phyloP scores from a whole-genome alignment of 2,797 vertebrate genomes.

The Mormyrops attenuatus region DNA sequence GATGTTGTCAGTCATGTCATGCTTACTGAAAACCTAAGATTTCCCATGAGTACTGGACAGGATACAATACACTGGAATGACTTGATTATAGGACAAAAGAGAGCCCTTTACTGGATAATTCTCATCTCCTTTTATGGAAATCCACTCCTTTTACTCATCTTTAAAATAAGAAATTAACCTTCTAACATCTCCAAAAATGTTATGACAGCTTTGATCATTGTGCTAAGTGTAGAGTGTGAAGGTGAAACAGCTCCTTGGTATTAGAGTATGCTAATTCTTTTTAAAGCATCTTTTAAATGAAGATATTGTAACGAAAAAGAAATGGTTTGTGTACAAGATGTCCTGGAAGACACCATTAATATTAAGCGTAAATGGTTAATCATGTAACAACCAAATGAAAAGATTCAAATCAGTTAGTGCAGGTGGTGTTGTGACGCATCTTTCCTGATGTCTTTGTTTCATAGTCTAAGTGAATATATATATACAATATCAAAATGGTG shows the following conservation, averaged over 20 bases:
- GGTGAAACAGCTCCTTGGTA: not conserved
- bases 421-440: not conserved
- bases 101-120: not conserved
- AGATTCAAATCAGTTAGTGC: not conserved
- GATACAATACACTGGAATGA: not conserved
- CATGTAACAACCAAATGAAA: not conserved
- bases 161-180: not conserved
- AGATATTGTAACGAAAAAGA: not conserved
- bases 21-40: not conserved
- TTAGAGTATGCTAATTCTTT: not conserved
- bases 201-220: not conserved
- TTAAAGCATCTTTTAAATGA: not conserved
- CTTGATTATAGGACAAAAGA: conserved; percentile 4
- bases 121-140: not conserved
- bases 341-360: not conserved
- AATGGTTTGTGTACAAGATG: not conserved
- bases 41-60: not conserved
- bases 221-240: not conserved
- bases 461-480: not conserved
- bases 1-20: not conserved
- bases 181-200: not conserved
- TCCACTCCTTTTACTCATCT: not conserved
- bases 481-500: not conserved
- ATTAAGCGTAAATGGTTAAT: not conserved
- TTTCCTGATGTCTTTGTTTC: not conserved